These are phyloP conservation scores for Fregata magnificens DNA, from an alignment of 2,113 vertebrate species.

Conservation along the genomic window DNA sequence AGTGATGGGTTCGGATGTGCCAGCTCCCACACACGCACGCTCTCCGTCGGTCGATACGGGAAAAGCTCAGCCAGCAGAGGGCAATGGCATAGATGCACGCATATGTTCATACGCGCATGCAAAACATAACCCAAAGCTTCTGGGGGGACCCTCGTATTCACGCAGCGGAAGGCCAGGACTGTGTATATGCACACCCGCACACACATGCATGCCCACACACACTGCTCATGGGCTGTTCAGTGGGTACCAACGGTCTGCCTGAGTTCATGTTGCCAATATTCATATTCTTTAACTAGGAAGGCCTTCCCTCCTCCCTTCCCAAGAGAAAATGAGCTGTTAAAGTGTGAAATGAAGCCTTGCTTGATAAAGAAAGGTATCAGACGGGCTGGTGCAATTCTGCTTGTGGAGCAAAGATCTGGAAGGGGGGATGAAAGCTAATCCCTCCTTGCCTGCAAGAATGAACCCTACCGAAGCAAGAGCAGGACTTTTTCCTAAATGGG, in stretches of 20 bases:
- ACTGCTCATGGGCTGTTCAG: not conserved
- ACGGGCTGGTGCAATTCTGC: not conserved
- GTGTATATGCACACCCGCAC: not conserved
- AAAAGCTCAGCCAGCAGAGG: constrained; percentile 41
- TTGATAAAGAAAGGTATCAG: constrained; percentile 25
- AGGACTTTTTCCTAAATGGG: not conserved
- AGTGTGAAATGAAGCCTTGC: constrained; percentile 13
- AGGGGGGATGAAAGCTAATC: not conserved
- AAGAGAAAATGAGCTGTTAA: not conserved
- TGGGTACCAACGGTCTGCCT: not conserved
- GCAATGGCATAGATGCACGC: not conserved
- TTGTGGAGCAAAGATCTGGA: not conserved
- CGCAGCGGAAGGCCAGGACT: fast-evolving
- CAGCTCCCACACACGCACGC: constrained; percentile 8
- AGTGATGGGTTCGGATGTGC: not conserved
- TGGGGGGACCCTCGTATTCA: not conserved
- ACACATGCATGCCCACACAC: not conserved
- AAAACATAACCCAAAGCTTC: not conserved
- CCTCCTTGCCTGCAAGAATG: not conserved
- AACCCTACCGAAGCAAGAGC: not conserved
- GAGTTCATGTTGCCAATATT: not conserved
- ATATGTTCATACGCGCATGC: not conserved
- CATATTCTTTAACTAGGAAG: not conserved
- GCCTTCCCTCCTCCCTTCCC: not conserved
- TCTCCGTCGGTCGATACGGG: not conserved